A percentile compares a stretch with the other conserved stretches of the same genome.
These are phyloP conservation scores for Atrina japonica DNA, from an alignment of 2,888 invertebrate genomes.

Conservation along the genomic window DNA sequence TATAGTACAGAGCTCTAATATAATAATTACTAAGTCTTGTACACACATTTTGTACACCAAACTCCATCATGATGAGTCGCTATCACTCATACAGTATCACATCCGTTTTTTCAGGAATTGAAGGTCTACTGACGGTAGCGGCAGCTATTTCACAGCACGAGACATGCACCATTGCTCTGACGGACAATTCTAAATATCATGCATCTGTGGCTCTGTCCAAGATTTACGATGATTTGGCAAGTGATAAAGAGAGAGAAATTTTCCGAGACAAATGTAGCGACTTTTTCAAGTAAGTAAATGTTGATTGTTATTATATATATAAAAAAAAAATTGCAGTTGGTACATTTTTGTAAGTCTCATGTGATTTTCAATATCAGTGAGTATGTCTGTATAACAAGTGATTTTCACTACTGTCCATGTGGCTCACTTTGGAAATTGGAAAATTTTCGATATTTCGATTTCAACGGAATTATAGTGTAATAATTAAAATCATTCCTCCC, in stretches of 20 bases:
- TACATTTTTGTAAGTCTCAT: too few species aligned
- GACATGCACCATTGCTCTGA: constrained; percentile 90
- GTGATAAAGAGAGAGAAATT: constrained; percentile 84
- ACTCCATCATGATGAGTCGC: too few species aligned
- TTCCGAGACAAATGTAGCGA: constrained; percentile 70
- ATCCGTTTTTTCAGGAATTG: constrained; percentile 80
- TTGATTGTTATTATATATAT: background rate
- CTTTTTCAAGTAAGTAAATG: constrained; percentile 77
- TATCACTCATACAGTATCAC: background rate
- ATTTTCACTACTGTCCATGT: too few species aligned
- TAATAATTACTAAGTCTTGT: too few species aligned
- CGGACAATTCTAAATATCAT: constrained; percentile 92
- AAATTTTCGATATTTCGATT: too few species aligned
- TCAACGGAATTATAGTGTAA: too few species aligned
- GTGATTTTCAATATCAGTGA: too few species aligned
- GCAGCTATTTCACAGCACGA: constrained; percentile 94
- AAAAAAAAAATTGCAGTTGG: background rate
- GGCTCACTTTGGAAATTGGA: too few species aligned
- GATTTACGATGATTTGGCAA: constrained; percentile 97
- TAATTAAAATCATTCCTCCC: too few species aligned
- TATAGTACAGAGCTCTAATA: too few species aligned
- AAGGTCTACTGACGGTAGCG: constrained; percentile 92
- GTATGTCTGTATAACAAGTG: too few species aligned
- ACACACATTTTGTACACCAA: too few species aligned
- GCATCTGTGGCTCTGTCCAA: constrained; percentile 94